Evolutionary conservation across 2,888 invertebrate species (phyloP), one percentile per base, ranked within the genome.

Genomic region (Amaurobius ferox): DNA sequence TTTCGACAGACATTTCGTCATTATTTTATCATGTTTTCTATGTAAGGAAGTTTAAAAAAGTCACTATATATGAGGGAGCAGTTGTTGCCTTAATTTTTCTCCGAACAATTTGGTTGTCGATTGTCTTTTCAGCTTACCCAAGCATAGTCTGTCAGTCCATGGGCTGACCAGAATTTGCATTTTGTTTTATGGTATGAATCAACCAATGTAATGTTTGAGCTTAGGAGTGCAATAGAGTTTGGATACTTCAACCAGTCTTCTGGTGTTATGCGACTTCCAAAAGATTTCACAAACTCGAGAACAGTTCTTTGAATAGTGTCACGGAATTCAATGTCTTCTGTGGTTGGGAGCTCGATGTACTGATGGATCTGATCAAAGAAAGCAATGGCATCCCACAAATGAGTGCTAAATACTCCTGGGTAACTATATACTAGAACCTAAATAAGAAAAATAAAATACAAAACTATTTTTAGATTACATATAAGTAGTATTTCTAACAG

Each of bases 311-410:
- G 89, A 23, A 90, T 87, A 48, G 88, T 88, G 9, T 88, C 78
- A 30, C 87, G 80, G 85, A 90, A 90, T 26, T 78, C 79, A 1
- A 86, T 29, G 79, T 90, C 90, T 44, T 76, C 74, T 13, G 40
- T 28, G 0, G 87, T 88, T 7, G 89, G 89, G 11, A 86, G 66
- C n/a, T 89, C 78, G 32, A 88, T 87, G 23, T 89, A 88, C 19
- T 81, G 78, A n/a, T 89, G 89, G 29, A 90, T 89, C 19, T 87
- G 80, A 29, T 89, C 89, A 35, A 90, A 89, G 70, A 90, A 90
- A 3, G 90, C 90, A 44, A 89, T 88, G 6, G 88, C 86, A 79
- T 90, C 90, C 89, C 89, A 90, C 55, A 88, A 86, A 83, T 90
- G 90, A 71, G 89, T 89, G 11, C 80, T 80, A 32, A 66, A 87